Conservation (phyloP, 2,888 invertebrate species). For the Leptopilina myrica region DNA sequence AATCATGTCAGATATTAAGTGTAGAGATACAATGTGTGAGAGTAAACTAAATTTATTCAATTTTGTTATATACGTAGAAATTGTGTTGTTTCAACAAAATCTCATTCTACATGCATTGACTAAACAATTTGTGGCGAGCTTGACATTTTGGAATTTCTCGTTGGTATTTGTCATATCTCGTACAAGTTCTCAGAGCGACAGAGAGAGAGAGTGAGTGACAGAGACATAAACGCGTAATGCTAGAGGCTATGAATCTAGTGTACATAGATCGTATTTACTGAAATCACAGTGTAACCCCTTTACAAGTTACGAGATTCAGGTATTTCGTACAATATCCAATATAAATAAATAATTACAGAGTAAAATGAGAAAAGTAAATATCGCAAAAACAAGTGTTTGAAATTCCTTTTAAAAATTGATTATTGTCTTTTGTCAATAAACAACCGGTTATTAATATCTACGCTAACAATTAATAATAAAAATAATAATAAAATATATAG, state of each 20-base stretch:
- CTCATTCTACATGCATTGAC: background rate
- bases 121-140: slow-evolving; percentile 19
- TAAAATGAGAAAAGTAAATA: background rate
- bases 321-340: background rate
- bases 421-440: too few species aligned
- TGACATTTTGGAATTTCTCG: background rate
- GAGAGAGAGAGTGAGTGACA: background rate
- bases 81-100: slow-evolving; percentile 15
- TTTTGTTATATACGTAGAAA: background rate
- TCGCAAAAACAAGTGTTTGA: background rate
- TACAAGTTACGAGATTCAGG: background rate
- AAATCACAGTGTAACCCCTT: background rate
- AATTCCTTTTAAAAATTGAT: background rate
- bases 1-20: slow-evolving; percentile 3
- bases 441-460: too few species aligned
- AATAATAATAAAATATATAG: background rate
- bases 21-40: background rate
- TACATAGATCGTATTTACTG: background rate
- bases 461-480: too few species aligned
- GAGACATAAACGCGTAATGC: slow-evolving; percentile 9
- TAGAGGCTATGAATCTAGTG: slow-evolving; percentile 4
- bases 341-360: background rate
- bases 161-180: slow-evolving; percentile 13
- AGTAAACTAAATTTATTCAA: slow-evolving; percentile 19
- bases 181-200: background rate